Base-by-base conservation (phyloP, 2,113 vertebrate species). In the Hymenochirus boettgeri region DNA sequence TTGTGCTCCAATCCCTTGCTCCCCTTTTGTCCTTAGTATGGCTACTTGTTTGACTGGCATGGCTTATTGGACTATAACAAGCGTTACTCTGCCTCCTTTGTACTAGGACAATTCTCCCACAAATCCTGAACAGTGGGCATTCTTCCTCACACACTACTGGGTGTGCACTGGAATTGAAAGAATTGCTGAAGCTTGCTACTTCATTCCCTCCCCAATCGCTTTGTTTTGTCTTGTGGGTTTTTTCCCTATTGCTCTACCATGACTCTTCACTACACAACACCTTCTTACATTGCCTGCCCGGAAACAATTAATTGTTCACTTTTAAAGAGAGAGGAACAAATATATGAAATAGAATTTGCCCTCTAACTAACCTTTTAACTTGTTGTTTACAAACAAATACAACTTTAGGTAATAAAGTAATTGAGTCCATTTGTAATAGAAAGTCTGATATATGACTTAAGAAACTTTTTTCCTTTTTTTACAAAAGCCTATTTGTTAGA, bases 51-150 rank as follows among this genome's bases (percentile, higher is more conserved):
- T 98, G 95, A 96, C 93, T 95, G 95, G 94, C 94, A 92, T 89
- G 89, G 91, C 94, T 96, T 97, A 99, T 98, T 97, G 94, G 95
- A 92, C 87, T 89, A 86, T 97, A 99, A 99, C 94, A 96, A 95
- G 94, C 94, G 89, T 93, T 93, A 93, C 94, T 90, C 85, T 82
- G 89, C 88, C 88, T 86, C 88, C 85, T 93, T 95, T 97, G 94
- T 97, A 81, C 71, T 8, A 75, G 88, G 90, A 97, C 96, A 99
- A 97, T 99, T 92, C 92, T 93, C 93, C 93, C 89, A 92, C 92
- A 93, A 91, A 96, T 94, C 94, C 91, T 59, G 77, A 93, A 92
- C 92, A 88, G 84, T 90, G 91, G 79, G 89, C 91, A 93, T 97
- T 97, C 95, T 97, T 93, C 88, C 85, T 86, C 74, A 83, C 90